Percentiles rank a stretch among this genome's conserved stretches.
These are phyloP conservation scores for Diceros bicornis DNA, from an alignment of 2,797 vertebrate genomes.

Conservation along the genomic window DNA sequence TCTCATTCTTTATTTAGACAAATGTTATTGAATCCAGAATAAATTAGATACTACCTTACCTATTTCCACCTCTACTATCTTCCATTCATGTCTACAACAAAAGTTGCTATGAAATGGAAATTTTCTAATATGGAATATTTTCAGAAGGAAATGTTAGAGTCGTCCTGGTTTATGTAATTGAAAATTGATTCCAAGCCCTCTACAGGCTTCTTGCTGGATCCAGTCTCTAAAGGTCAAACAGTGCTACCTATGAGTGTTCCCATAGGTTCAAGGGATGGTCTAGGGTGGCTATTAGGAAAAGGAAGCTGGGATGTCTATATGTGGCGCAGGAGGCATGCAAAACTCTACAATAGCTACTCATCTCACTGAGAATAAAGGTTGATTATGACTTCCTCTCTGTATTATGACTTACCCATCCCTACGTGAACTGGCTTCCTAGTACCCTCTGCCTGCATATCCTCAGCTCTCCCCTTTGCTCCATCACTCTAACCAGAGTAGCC, in stretches of 20 bases:
- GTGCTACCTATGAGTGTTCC: neutral
- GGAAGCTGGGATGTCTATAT: neutral
- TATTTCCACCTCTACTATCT: neutral
- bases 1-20: neutral
- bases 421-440: neutral
- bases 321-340: neutral
- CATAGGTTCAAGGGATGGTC: neutral
- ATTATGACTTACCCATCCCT: neutral
- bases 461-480: neutral
- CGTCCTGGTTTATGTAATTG: constrained; percentile 72
- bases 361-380: neutral
- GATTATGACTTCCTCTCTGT: neutral
- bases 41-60: neutral
- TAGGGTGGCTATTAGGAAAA: neutral
- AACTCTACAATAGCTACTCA: neutral
- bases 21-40: neutral
- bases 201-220: neutral
- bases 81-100: neutral
- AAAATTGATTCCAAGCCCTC: constrained; percentile 64
- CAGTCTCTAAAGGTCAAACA: neutral
- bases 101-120: neutral
- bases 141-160: constrained; percentile 78
- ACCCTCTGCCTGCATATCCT: neutral
- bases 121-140: constrained; percentile 64
- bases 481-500: neutral